Conservation (phyloP, 2,113 vertebrate genomes). For the Anser cygnoides region DNA sequence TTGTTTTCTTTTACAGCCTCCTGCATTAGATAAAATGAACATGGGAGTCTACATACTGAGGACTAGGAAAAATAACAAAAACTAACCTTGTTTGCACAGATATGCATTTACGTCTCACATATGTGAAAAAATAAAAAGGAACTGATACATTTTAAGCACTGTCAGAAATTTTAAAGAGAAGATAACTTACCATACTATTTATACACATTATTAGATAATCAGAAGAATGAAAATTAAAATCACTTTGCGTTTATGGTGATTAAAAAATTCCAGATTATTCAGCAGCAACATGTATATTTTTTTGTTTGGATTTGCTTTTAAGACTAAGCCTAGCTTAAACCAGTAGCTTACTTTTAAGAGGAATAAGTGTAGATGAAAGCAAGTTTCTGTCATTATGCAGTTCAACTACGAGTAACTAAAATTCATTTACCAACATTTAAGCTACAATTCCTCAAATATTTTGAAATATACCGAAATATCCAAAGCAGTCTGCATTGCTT, state of each 20-base stretch:
- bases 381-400: not conserved
- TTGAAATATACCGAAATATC: not conserved
- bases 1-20: constrained; percentile 95
- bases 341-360: not conserved
- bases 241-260: not conserved
- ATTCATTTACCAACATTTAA: not conserved
- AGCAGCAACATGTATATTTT: not conserved
- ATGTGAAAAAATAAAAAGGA: not conserved
- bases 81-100: not conserved
- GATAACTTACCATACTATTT: not conserved
- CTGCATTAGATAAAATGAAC: constrained; percentile 69
- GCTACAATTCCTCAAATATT: not conserved
- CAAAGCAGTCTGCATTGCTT: not conserved
- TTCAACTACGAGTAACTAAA: not conserved
- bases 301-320: not conserved
- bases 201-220: not conserved
- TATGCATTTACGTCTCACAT: rapidly evolving
- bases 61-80: not conserved
- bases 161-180: not conserved
- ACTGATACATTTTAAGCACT: not conserved
- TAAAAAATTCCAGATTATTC: not conserved
- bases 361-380: not conserved
- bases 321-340: not conserved
- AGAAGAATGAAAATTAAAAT: not conserved
- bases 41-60: not conserved